phyloP scores from a whole-genome alignment of 1,140 invertebrate genomes.

The Dolichoris vasculosae region DNA sequence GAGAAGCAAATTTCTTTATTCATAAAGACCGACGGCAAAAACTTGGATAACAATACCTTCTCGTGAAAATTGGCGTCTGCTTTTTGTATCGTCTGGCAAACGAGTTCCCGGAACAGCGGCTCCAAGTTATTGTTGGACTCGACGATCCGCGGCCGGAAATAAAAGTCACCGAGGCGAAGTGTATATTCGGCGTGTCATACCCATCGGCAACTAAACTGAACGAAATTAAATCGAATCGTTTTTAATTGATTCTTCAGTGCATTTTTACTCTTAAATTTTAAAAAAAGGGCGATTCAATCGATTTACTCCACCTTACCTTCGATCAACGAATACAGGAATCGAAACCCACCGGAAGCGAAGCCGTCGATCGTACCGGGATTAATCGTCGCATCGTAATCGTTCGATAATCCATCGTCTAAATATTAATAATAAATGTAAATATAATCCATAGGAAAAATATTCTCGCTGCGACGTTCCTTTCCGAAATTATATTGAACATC shows the following conservation, averaged over 20 bases:
- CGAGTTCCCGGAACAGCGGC: constrained; percentile 75
- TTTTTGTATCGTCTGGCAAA: constrained; percentile 74
- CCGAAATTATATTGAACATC: constrained; percentile 63
- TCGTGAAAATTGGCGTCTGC: constrained; percentile 76
- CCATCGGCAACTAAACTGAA: constrained; percentile 62
- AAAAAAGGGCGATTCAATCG: too few species aligned
- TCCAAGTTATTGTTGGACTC: constrained; percentile 74
- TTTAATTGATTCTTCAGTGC: background rate
- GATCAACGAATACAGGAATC: constrained; percentile 90
- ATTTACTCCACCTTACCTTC: constrained; percentile 85
- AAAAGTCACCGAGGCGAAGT: constrained; percentile 75
- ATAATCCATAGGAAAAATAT: constrained; percentile 81
- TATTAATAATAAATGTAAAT: too few species aligned
- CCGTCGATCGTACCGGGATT: constrained; percentile 89
- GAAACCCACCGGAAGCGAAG: constrained; percentile 89
- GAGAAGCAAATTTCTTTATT: background rate
- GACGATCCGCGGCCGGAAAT: constrained; percentile 74
- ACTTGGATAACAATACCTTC: constrained; percentile 67
- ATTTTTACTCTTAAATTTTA: too few species aligned
- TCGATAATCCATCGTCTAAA: constrained; percentile 80
- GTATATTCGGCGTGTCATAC: constrained; percentile 67
- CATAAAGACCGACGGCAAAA: background rate
- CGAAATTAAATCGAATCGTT: background rate
- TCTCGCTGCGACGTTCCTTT: constrained; percentile 79
- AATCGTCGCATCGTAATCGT: constrained; percentile 88